These are phyloP conservation scores for Eueremaeus valkanovi DNA, from an alignment of 2,888 invertebrate species.

Conservation along the genomic window DNA sequence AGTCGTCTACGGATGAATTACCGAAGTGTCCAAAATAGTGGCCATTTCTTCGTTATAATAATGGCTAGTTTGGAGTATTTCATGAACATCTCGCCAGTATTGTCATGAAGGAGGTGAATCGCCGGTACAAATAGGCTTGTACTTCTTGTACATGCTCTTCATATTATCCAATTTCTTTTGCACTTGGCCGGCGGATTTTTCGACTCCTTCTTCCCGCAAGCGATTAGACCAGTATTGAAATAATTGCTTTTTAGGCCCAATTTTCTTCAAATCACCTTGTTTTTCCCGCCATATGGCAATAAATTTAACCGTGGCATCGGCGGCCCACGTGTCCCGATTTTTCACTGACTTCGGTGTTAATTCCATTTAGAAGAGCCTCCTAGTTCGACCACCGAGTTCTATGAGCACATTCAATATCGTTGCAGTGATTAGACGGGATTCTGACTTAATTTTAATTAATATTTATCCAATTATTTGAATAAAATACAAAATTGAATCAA, in stretches of 20 bases:
- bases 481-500: too few relatives aligned
- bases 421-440: too few relatives aligned
- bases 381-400: too few relatives aligned
- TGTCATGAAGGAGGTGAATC: not conserved
- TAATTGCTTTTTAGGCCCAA: not conserved
- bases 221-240: not conserved
- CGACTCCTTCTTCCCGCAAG: not conserved
- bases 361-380: not conserved
- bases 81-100: not conserved
- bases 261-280: not conserved
- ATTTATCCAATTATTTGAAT: not conserved
- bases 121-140: not conserved
- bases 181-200: not conserved
- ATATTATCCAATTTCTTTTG: not conserved
- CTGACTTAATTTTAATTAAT: too few relatives aligned
- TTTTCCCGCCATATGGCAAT: not conserved
- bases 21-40: not conserved
- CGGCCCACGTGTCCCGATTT: not conserved
- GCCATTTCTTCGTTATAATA: not conserved
- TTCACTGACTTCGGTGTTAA: too few relatives aligned
- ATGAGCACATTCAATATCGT: too few relatives aligned
- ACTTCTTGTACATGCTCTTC: not conserved
- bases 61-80: not conserved
- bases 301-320: not conserved
- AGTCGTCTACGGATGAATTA: too few relatives aligned